Evolutionary conservation across 1,140 invertebrate genomes (phyloP), one percentile per base, ranked within the genome.

Genomic region (Penaeus japonicus): DNA sequence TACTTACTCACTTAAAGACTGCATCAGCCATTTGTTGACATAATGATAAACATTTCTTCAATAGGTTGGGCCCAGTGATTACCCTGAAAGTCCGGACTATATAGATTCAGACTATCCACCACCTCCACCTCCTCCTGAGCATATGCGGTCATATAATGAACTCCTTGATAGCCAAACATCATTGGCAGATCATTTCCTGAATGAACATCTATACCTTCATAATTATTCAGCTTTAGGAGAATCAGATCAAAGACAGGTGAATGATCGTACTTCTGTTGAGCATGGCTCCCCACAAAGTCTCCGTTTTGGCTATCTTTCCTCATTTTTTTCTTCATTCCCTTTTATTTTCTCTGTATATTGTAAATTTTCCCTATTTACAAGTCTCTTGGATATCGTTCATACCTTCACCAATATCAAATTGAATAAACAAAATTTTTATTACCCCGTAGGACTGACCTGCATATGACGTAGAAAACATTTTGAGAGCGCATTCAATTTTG

Each of bases 51-150:
- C 47, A 1, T 47, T 47, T 47, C 47, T 47, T 47, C 47, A 47
- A 47, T 47, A 88, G 87, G 57, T 83, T 17, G 77, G 70, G 27
- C 87, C 87, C 75, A 89, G 53, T 85, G 87, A 85, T 24, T 89
- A 79, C 62, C 59, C 87, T 35, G 87, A 89, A 53, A 80, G 82
- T 35, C 82, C 82, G n/a, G 87, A 89, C 82, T 85, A 35, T 53
- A 88, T 18, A 47, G 87, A 88, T 32, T 79, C 83, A 47, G 87
- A 89, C 39, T 89, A 89, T 55, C 87, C 87, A 54, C 87, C 87
- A 65, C 87, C 87, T 55, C 87, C 87, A 35, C 87, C 87, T 32
- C 82, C 87, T 27, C 87, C 87, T 79, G 87, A 89, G 39, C 87
- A 89, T 55, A 89, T 89, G 87, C 82, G 77, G 17, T 84, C 87